A percentile compares a stretch with the other conserved stretches of the same genome.
Evolutionary conservation across 2,888 invertebrate species (phyloP).

Genomic region (Dasysyrphus albostriatus): DNA sequence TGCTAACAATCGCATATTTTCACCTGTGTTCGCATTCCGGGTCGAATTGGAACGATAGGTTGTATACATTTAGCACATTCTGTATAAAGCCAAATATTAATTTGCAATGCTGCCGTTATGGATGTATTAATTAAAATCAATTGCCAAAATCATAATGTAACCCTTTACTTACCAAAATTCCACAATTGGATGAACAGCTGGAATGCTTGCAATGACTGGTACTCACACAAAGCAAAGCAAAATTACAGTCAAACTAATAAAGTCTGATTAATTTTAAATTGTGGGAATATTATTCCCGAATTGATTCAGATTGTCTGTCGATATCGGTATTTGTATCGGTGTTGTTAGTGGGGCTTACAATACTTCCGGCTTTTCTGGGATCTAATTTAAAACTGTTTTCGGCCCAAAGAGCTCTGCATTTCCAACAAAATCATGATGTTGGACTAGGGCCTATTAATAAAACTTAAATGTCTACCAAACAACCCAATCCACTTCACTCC

Average conservation of each 20-base stretch:
- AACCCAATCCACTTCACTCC: background rate
- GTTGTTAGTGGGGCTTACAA: conserved; percentile 3
- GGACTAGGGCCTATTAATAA: background rate
- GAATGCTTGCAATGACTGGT: conserved; percentile 33
- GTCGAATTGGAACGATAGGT: background rate
- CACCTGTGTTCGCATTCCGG: conserved; percentile 48
- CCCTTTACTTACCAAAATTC: conserved; percentile 61
- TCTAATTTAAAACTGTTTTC: conserved; percentile 43
- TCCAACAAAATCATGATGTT: background rate
- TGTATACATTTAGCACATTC: background rate
- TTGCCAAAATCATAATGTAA: conserved; percentile 60
- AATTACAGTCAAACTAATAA: conserved; percentile 49
- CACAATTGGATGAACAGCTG: conserved; percentile 44
- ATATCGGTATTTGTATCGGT: conserved; percentile 17
- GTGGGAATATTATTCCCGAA: conserved; percentile 50
- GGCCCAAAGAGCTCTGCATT: background rate
- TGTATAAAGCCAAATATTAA: conserved; percentile 26
- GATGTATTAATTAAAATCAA: conserved; percentile 65
- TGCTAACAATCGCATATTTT: conserved; percentile 53
- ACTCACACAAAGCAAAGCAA: conserved; percentile 31
- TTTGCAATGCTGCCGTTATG: conserved; percentile 29
- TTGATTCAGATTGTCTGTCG: conserved; percentile 46
- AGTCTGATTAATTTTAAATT: conserved; percentile 69
- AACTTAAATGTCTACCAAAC: conserved; percentile 8
- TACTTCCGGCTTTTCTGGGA: conserved; percentile 19